These are phyloP conservation scores for Eupithecia inturbata DNA, from an alignment of 2,888 invertebrate species.

Conservation along the genomic window DNA sequence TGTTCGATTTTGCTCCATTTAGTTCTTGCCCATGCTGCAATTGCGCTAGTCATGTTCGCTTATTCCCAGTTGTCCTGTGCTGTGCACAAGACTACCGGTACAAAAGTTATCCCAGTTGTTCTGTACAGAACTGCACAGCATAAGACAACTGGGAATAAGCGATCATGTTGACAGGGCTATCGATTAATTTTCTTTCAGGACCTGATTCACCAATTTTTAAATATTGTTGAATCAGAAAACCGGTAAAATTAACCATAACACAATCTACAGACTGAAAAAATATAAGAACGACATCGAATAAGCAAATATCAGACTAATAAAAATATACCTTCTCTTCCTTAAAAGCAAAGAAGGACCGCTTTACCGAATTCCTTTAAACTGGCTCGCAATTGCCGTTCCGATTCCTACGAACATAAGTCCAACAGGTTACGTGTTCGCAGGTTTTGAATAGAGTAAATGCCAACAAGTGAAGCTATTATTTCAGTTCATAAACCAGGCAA, in stretches of 20 bases:
- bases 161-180: background rate
- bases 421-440: conserved; percentile 7
- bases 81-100: no score
- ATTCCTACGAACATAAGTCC: conserved; percentile 6
- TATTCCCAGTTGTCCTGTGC: no score
- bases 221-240: background rate
- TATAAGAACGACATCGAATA: background rate
- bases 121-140: no score
- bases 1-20: background rate
- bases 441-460: conserved; percentile 22
- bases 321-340: background rate
- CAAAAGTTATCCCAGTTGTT: no score
- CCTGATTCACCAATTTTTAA: background rate
- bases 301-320: background rate
- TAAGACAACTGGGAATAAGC: no score
- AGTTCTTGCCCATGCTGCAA: background rate
- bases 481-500: conserved; percentile 30
- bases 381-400: background rate
- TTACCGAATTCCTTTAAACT: background rate
- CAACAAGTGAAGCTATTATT: conserved; percentile 33
- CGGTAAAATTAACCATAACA: background rate
- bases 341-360: background rate
- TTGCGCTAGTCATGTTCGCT: background rate
- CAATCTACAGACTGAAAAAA: background rate
- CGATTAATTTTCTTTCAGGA: background rate